Conservation (phyloP, 2,888 invertebrate genomes). For the Actias luna region DNA sequence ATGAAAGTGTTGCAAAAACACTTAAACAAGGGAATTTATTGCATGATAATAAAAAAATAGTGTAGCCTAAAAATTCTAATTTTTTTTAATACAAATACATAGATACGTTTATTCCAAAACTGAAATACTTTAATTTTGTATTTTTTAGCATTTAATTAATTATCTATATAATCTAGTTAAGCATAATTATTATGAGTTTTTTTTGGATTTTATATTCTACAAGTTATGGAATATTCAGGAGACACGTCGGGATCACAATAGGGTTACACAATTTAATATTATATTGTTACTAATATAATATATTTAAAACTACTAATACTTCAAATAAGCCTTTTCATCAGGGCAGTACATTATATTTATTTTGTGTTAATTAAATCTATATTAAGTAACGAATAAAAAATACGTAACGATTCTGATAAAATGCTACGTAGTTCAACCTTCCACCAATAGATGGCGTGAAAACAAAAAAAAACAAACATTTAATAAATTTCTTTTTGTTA, state of each 20-base stretch:
- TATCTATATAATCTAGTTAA: too few relatives aligned
- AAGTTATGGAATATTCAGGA: constrained; percentile 39
- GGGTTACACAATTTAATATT: constrained; percentile 24
- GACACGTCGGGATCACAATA: constrained; percentile 61
- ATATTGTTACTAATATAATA: constrained; percentile 29
- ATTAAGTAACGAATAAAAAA: constrained; percentile 17
- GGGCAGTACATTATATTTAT: constrained; percentile 21
- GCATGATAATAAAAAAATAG: too few relatives aligned
- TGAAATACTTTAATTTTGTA: too few relatives aligned
- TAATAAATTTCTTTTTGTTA: too few relatives aligned
- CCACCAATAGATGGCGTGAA: constrained; percentile 2
- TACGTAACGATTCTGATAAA: neutral
- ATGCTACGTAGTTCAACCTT: constrained; percentile 3
- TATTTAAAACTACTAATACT: constrained; percentile 29
- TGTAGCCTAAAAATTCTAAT: too few relatives aligned
- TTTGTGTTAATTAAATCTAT: constrained; percentile 11
- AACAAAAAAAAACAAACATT: too few relatives aligned
- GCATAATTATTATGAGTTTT: neutral
- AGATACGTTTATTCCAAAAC: too few relatives aligned
- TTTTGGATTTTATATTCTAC: neutral
- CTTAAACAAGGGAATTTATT: too few relatives aligned
- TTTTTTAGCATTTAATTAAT: too few relatives aligned
- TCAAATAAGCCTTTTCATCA: constrained; percentile 24
- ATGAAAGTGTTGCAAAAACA: too few relatives aligned
- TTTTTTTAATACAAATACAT: too few relatives aligned